Conservation (phyloP, 2,888 invertebrate genomes). For the Fragum fragum region DNA sequence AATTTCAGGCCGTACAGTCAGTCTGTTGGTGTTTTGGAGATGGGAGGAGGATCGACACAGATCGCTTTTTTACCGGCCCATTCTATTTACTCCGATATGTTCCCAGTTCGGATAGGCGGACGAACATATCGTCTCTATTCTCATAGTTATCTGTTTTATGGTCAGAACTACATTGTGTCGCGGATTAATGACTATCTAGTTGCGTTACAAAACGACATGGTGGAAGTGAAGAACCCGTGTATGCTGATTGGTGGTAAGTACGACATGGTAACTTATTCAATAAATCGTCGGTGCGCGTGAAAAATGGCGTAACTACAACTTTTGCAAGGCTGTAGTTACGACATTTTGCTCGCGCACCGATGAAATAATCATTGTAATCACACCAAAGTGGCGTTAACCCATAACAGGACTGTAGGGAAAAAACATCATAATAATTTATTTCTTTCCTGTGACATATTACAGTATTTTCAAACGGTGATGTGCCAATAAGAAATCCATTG, state of each 20-base stretch:
- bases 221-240: conserved; percentile 78
- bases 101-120: conserved; percentile 81
- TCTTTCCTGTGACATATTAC: no score
- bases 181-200: conserved; percentile 71
- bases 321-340: no score
- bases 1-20: conserved; percentile 64
- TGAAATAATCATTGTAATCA: no score
- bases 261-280: no score
- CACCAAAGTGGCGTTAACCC: no score
- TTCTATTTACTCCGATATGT: conserved; percentile 83
- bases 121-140: conserved; percentile 83
- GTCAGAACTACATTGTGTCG: conserved; percentile 77
- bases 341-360: no score
- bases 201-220: background rate
- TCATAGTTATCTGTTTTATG: conserved; percentile 85
- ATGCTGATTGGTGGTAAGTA: conserved; percentile 79
- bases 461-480: no score
- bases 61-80: conserved; percentile 87
- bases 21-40: conserved; percentile 88
- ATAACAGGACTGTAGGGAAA: no score
- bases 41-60: conserved; percentile 88
- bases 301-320: no score
- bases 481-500: no score
- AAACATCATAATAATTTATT: no score
- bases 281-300: no score